Conservation (phyloP, 2,113 vertebrate genomes). For the Nesoenas mayeri region DNA sequence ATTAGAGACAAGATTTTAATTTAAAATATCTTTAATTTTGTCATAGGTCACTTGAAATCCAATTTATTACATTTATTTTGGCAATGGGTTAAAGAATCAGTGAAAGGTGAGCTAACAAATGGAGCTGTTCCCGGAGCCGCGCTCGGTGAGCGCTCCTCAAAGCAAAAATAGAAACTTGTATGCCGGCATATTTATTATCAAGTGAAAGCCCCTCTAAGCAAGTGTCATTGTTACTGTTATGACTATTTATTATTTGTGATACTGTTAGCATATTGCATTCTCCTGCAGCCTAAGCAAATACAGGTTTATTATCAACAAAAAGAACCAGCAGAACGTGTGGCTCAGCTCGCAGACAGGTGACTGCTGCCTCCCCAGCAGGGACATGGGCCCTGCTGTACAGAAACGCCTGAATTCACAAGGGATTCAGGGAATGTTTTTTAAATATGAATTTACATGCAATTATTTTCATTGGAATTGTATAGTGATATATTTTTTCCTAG, state of each 20-base stretch:
- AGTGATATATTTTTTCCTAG: not conserved
- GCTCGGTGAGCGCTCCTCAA: rapidly evolving
- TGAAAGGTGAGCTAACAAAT: not conserved
- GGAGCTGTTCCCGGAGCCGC: not conserved
- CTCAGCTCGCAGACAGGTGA: not conserved
- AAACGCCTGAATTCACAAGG: not conserved
- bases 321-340: not conserved
- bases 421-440: not conserved
- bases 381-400: not conserved
- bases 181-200: not conserved
- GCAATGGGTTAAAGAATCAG: not conserved
- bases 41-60: not conserved
- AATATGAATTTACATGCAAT: not conserved
- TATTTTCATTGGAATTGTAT: not conserved
- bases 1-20: not conserved
- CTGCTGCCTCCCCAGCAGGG: not conserved
- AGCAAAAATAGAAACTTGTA: not conserved
- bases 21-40: not conserved
- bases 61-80: not conserved
- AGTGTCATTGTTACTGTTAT: not conserved
- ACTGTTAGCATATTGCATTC: not conserved
- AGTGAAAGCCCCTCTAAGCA: not conserved
- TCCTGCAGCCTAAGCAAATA: not conserved
- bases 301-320: not conserved
- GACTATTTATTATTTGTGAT: not conserved